These are phyloP conservation scores for Chloroclysta siterata DNA, from an alignment of 2,888 invertebrate species.

Conservation along the genomic window DNA sequence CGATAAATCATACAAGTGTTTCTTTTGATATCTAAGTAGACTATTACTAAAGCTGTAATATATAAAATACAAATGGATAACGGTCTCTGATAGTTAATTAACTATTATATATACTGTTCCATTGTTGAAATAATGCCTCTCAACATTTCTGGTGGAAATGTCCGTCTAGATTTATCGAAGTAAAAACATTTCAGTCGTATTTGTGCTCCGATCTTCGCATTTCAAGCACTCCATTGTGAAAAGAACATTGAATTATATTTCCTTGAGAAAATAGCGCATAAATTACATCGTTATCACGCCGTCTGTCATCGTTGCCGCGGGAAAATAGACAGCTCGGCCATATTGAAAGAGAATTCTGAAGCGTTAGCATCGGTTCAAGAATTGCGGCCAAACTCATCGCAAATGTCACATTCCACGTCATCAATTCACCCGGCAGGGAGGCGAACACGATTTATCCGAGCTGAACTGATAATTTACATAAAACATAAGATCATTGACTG, in stretches of 20 bases:
- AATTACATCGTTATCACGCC: constrained; percentile 28
- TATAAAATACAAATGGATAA: no score
- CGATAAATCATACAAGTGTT: no score
- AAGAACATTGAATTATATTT: constrained; percentile 26
- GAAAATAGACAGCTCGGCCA: constrained; percentile 25
- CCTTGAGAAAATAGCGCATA: constrained; percentile 20
- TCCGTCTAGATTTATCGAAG: neutral
- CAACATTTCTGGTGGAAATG: no score
- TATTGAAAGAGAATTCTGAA: constrained; percentile 28
- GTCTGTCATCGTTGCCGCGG: constrained; percentile 33
- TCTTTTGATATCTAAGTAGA: no score
- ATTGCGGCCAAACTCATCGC: neutral
- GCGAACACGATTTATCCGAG: no score
- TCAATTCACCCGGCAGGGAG: neutral
- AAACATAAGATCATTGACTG: no score
- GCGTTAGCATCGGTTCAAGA: neutral
- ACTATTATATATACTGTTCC: no score
- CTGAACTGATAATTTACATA: no score
- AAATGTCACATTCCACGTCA: neutral
- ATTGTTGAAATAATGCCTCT: neutral
- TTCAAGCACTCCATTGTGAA: constrained; percentile 1
- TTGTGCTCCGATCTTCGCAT: neutral
- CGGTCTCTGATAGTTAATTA: no score
- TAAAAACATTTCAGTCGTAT: constrained; percentile 1
- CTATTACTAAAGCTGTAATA: no score